Base-by-base conservation (phyloP, 2,797 vertebrate genomes). In the Tokudaia tokunoshimensis region DNA sequence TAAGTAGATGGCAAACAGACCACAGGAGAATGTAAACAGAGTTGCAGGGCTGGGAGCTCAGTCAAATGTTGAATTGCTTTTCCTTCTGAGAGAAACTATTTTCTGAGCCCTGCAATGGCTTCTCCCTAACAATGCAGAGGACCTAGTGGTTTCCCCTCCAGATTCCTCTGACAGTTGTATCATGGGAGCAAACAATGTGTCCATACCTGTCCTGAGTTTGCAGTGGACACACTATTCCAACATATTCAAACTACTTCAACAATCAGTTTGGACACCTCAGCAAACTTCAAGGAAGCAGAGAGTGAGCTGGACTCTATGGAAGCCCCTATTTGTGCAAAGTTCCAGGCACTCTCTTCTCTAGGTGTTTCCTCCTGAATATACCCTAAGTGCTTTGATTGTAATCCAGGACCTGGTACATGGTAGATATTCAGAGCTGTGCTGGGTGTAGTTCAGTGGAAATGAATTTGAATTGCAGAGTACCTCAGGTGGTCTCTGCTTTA, bases 1-100 rank as follows among this genome's bases (percentile, higher is more conserved):
- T 93, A 93, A 96, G 92, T 92, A 75, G 96, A 80, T 29, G 34
- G 92, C 94, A 96, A 97, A 97, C 76, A 97, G 95, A 94, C 94
- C 72, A 55, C 84, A 57, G 91, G 96, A 96, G 91, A 96, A 95
- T 92, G 91, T 97, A 97, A 97, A 97, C 97, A 97, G 63, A 96
- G 44, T 89, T 74, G 44, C 4, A 67, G 91, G 80, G 87, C 57
- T 50, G 94, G 89, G 92, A 96, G 95, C 96, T 92, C 94, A 91
- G 93, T 93, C 97, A 74, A 95, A 93, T 92, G 96, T 93, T 95
- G 89, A 96, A 81, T 76, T 96, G 87, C 83, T 87, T 92, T 96
- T 96, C 87, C 94, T 96, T 97, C 86, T 91, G 95, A 91, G 95
- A 89, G 93, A 93, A 94, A 97, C 79, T 85, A 0, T 85, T 93